phyloP scores from a whole-genome alignment of 1,140 invertebrate species.

The Aphis craccivora region DNA sequence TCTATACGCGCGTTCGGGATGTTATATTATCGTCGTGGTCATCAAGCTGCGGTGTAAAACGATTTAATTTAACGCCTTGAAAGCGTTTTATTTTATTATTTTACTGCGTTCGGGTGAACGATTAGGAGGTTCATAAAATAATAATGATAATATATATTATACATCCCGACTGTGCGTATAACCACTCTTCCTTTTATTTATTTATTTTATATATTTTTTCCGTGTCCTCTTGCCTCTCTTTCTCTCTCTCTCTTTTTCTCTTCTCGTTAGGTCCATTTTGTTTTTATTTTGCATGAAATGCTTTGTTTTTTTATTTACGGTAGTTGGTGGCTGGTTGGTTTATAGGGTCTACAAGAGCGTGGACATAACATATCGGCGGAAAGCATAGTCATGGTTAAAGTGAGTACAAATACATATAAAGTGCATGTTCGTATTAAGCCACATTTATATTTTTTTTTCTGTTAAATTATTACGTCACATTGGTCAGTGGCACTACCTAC shows the following conservation, averaged over 20 bases:
- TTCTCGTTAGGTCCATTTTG: conserved; percentile 35
- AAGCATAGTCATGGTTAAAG: conserved; percentile 88
- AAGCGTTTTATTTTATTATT: conserved; percentile 9
- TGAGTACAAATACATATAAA: conserved; percentile 70
- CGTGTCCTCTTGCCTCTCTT: neutral
- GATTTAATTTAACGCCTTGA: neutral
- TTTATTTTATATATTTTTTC: neutral
- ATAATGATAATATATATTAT: neutral
- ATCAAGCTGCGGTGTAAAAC: neutral
- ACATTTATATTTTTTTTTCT: neutral
- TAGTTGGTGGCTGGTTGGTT: conserved; percentile 62
- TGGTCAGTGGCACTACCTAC: neutral
- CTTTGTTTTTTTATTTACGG: conserved; percentile 59
- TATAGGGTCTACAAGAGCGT: conserved; percentile 84
- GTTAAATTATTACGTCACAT: neutral
- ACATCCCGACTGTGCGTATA: neutral
- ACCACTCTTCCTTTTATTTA: neutral
- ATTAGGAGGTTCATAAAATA: neutral
- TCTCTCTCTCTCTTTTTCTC: neutral
- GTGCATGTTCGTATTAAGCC: conserved; percentile 46
- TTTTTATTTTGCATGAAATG: conserved; percentile 57
- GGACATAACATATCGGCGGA: conserved; percentile 88
- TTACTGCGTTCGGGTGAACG: neutral
- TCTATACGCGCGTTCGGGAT: neutral
- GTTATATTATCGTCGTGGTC: neutral